Evolutionary conservation across 1,140 invertebrate genomes (phyloP).

Genomic region (Procambarus clarkii): DNA sequence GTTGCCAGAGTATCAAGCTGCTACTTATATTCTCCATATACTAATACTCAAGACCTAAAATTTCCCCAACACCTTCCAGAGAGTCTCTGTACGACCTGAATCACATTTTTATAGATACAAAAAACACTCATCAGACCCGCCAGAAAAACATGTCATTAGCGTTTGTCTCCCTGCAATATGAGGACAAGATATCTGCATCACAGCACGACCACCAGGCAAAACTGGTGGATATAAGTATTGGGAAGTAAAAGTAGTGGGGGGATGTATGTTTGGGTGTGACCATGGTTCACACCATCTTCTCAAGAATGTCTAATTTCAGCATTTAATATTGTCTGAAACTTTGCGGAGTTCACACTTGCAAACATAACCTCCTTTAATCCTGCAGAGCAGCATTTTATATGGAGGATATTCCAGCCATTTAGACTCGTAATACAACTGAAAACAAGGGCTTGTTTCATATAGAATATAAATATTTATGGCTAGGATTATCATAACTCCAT

Average conservation of each 20-base stretch:
- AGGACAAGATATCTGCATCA: conserved; percentile 70
- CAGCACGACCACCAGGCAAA: conserved; percentile 64
- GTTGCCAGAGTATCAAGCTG: conserved; percentile 28
- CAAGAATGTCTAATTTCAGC: conserved; percentile 54
- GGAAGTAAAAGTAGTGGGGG: conserved; percentile 14
- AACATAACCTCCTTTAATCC: conserved; percentile 57
- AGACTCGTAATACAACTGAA: conserved; percentile 31
- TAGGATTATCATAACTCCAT: conserved; percentile 60
- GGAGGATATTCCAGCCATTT: conserved; percentile 55
- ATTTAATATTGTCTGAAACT: conserved; percentile 57
- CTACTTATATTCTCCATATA: conserved; percentile 19
- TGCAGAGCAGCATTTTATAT: conserved; percentile 40
- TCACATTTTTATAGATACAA: conserved; percentile 55
- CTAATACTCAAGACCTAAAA: conserved; percentile 24
- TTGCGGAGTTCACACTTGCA: conserved; percentile 66
- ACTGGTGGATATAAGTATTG: conserved; percentile 39
- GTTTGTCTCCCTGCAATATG: conserved; percentile 66
- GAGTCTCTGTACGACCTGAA: conserved; percentile 62
- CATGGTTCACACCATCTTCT: conserved; percentile 63
- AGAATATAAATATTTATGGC: conserved; percentile 52
- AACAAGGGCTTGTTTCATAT: conserved; percentile 44
- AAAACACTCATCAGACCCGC: conserved; percentile 60
- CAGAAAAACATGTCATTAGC: conserved; percentile 67
- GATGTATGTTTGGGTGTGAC: conserved; percentile 52
- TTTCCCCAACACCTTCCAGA: conserved; percentile 40